These are phyloP conservation scores for Patiria pectinifera DNA, from an alignment of 53 echinoderm and acorn worm species.

Conservation along the genomic window DNA sequence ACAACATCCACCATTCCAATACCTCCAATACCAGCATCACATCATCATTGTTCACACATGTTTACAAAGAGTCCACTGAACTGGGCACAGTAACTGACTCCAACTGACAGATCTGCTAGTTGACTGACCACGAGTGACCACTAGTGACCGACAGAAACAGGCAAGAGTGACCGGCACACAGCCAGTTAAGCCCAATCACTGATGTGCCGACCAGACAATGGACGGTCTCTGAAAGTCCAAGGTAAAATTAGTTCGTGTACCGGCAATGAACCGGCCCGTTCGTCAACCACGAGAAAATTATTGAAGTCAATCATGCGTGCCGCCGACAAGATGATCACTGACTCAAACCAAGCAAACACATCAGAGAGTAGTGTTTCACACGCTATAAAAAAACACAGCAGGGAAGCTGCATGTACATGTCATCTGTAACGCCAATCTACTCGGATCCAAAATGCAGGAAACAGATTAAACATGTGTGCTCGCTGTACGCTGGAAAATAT, in stretches of 20 bases:
- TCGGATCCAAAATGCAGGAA: not conserved
- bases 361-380: not conserved
- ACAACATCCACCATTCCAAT: not conserved
- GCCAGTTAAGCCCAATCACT: not conserved
- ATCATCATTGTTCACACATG: not conserved
- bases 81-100: not conserved
- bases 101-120: not conserved
- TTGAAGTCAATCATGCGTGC: not conserved
- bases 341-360: not conserved
- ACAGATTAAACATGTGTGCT: not conserved
- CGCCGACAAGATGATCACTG: not conserved
- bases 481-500: not conserved
- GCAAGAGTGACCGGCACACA: not conserved
- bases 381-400: not conserved
- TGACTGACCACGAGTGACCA: not conserved
- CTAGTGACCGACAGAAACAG: not conserved
- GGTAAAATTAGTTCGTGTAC: not conserved
- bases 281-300: not conserved
- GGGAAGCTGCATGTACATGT: not conserved
- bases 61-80: not conserved
- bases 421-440: no score
- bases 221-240: not conserved
- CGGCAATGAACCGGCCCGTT: not conserved
- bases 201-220: not conserved
- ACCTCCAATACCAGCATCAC: not conserved